Evolutionary conservation across 2,797 vertebrate genomes (phyloP), one percentile per base, ranked within the genome.

Genomic region (Sebastes steindachneri): DNA sequence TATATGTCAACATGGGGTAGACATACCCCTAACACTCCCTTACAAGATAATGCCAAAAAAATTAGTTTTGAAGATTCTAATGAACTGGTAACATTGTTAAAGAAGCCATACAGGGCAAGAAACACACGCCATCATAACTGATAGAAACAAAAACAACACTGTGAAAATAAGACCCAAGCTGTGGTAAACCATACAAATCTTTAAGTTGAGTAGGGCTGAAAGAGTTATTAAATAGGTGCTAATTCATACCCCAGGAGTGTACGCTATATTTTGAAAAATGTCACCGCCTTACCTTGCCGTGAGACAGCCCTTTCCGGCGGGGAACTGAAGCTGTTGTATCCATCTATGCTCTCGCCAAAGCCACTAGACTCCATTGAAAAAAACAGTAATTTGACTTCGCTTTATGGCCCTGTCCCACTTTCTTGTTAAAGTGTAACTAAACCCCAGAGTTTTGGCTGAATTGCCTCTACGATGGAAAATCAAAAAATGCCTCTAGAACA

Each of bases 361-460:
- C 15, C 55, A 26, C 41, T 1, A 45, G 41, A 45, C 15, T 45
- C 41, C 41, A 45, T 58, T 17, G 55, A 28, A 58, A 28, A 58
- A 15, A 28, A 28, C 14, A 57, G 14, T 0, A 7, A 58, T 28
- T 28, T 58, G 0, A 58, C 7, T 0, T 12, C 4, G 1, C 41
- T 45, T 7, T 17, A 45, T 0, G 14, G 41, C 41, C 41, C 15
- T 15, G 15, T 45, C 14, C 5, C 0, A 45, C 15, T 17, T 45
- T 7, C 41, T 41, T 0, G 0, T 41, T 41, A 41, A 15, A 41
- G 14, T 15, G 41, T 17, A 45, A 45, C 15, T 45, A 45, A 45
- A 45, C 41, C 15, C 41, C 15, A 45, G 41, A 17, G 41, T 45
- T 45, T 45, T 7, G 41, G 15, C 6, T 45, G 6, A 45, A 45